Percentiles rank a stretch among this genome's conserved stretches.
Conservation (phyloP, 2,888 invertebrate species). For the Mylabris sibirica region DNA sequence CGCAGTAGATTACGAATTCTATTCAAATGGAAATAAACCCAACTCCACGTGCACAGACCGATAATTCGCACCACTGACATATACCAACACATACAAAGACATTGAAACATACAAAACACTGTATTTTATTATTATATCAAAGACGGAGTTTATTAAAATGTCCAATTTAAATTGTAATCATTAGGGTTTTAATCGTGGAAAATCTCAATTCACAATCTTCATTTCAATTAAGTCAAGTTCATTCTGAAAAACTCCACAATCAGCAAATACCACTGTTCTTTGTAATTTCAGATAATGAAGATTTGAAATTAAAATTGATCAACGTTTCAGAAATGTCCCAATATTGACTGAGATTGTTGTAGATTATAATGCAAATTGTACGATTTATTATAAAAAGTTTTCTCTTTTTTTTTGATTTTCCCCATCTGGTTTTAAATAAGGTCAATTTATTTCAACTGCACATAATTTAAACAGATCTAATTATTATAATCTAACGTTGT, state of each 20-base stretch:
- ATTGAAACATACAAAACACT: constrained; percentile 13
- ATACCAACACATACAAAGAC: background rate
- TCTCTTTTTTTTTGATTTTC: too few species aligned
- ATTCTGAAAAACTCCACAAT: background rate
- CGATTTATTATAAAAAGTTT: too few species aligned
- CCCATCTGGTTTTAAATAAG: too few species aligned
- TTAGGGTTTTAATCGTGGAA: constrained; percentile 20
- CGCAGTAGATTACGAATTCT: constrained; percentile 52
- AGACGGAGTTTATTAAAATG: constrained; percentile 27
- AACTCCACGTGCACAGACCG: constrained; percentile 44
- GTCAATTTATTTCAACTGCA: background rate
- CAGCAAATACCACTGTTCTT: background rate
- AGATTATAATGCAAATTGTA: too few species aligned
- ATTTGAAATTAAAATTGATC: too few species aligned
- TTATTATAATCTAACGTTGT: background rate
- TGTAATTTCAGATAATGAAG: background rate
- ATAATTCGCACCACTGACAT: constrained; percentile 42
- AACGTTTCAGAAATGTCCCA: too few species aligned
- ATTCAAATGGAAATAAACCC: constrained; percentile 54
- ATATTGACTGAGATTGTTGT: too few species aligned
- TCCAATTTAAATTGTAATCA: constrained; percentile 33
- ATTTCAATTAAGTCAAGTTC: background rate
- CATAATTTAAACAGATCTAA: background rate
- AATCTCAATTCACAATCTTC: constrained; percentile 11
- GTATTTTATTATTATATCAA: constrained; percentile 6